Conservation (phyloP, 2,888 invertebrate genomes). For the Julus scandinavius region DNA sequence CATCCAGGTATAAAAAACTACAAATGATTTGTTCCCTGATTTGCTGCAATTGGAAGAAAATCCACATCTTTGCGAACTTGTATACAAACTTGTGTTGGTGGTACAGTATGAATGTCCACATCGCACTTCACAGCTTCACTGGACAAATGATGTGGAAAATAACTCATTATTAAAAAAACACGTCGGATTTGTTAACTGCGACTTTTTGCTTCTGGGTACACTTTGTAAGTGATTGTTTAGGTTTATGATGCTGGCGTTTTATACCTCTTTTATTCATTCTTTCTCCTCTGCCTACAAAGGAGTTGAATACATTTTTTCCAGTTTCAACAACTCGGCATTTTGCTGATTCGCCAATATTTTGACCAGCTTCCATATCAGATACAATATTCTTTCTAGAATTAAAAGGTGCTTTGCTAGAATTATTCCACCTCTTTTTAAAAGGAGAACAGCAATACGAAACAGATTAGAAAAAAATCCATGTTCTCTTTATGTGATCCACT, state of each 20-base stretch:
- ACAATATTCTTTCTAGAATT: too few relatives aligned
- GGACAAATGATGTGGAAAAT: background rate
- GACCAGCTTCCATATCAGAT: too few relatives aligned
- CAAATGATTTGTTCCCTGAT: background rate
- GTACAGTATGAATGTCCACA: background rate
- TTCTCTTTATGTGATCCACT: too few relatives aligned
- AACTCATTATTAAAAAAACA: background rate
- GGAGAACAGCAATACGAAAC: too few relatives aligned
- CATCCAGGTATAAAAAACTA: background rate
- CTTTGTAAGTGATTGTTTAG: background rate
- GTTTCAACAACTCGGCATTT: too few relatives aligned
- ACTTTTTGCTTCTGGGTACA: background rate
- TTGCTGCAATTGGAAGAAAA: background rate
- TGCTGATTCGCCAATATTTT: too few relatives aligned
- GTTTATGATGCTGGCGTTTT: background rate
- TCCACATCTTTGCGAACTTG: background rate
- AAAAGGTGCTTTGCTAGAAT: too few relatives aligned
- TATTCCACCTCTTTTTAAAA: too few relatives aligned
- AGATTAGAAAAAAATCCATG: too few relatives aligned
- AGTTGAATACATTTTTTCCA: background rate
- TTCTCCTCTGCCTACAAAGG: background rate
- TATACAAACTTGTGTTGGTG: background rate
- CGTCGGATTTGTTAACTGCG: background rate
- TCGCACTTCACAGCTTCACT: background rate
- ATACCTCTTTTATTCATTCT: too few relatives aligned